Percentiles rank a stretch among this genome's conserved stretches.
These are phyloP conservation scores for Otolemur garnettii DNA, from an alignment of 2,113 vertebrate species.

Conservation along the genomic window DNA sequence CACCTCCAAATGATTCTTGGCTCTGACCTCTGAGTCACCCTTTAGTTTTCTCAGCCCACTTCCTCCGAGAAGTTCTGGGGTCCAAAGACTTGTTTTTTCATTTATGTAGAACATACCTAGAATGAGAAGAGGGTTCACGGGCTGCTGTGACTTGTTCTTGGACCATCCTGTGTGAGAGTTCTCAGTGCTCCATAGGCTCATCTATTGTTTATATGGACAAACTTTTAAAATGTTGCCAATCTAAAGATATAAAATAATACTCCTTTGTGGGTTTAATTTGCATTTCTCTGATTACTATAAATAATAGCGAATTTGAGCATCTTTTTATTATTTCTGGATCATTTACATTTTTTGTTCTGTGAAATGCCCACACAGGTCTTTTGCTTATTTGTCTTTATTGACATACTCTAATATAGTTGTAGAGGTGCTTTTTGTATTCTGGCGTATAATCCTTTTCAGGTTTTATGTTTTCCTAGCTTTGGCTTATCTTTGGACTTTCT, in stretches of 20 bases:
- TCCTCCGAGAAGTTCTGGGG: neutral
- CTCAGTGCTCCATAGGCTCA: neutral
- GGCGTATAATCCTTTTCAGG: neutral
- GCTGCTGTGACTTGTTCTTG: neutral
- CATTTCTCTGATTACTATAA: neutral
- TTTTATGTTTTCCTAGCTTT: neutral
- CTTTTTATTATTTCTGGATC: neutral
- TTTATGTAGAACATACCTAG: neutral
- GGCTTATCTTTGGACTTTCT: slow-evolving; percentile 19
- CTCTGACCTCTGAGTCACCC: neutral
- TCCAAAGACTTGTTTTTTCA: neutral
- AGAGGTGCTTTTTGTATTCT: neutral
- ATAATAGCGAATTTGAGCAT: slow-evolving; percentile 5
- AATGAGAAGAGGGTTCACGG: neutral
- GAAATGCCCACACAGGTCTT: neutral
- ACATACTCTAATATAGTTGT: neutral
- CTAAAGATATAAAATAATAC: neutral
- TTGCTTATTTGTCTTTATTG: slow-evolving; percentile 1
- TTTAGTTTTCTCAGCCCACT: neutral
- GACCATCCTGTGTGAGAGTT: neutral
- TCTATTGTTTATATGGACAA: neutral
- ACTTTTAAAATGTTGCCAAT: neutral
- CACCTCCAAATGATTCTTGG: neutral
- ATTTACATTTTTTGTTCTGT: slow-evolving; percentile 13
- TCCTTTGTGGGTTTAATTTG: slow-evolving; percentile 19